Base-by-base conservation (phyloP, 2,113 vertebrate genomes). In the Hippocampus zosterae region DNA sequence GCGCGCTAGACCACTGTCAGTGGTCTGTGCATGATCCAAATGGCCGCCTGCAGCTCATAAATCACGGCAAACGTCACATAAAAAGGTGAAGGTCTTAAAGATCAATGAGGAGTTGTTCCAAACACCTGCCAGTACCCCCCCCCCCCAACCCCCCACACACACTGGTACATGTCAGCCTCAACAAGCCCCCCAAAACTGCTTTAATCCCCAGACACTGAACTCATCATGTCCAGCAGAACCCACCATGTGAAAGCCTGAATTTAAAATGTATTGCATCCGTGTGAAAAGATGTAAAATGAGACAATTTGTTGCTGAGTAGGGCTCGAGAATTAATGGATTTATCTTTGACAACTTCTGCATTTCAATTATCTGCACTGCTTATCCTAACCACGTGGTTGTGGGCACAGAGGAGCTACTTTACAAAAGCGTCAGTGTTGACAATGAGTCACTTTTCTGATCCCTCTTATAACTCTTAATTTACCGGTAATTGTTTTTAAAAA, bases 11-110 rank as follows among this genome's bases (percentile, higher is more conserved):
- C 69, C 57, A 70, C 74, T 76, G 76, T 85, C 70, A 67, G 62
- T 63, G 57, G 78, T 19, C 62, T 64, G 61, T 18, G 23, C 2
- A 21, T 18, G 53, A 61, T 40, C 8, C 62, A 78, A 52, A 13
- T 29, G 61, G 76, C 62, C 40, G 13, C 70, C 68, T 7, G 53
- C 53, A 18, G 74, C 67, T 81, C 74, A 68, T 89, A 86, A 86
- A 88, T 90, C 81, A 81, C 66, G 40, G 60, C 65, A 7, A 46
- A 8, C 16, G 41, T 76, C 83, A 77, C 68, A 69, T 70, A 75
- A 82, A 85, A 65, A 71, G 68, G 81, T 75, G 69, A 81, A 65
- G 72, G 73, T 81, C 79, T 81, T 66, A 40, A 65, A 72, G 79
- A 85, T 87, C 85, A 84, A 71, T 82, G 81, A 71, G 64, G 9